Percentiles rank a stretch among this genome's conserved stretches.
phyloP scores from a whole-genome alignment of 2,888 invertebrate genomes.

The Antheraea yamamai region DNA sequence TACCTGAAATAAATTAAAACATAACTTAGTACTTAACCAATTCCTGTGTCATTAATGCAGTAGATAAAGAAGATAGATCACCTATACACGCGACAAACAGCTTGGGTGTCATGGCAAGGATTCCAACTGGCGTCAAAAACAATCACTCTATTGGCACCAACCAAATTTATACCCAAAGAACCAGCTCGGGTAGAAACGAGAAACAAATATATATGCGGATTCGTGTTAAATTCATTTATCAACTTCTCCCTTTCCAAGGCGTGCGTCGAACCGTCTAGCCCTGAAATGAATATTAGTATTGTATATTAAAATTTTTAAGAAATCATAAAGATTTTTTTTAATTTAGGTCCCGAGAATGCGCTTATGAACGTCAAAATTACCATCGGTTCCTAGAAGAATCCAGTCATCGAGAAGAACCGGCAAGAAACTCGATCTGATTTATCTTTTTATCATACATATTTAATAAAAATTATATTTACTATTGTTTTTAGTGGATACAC shows the following conservation, averaged over 20 bases:
- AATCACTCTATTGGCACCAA: slow-evolving; percentile 98
- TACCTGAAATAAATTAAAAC: slow-evolving; percentile 80
- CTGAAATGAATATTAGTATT: slow-evolving; percentile 59
- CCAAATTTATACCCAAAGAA: slow-evolving; percentile 97
- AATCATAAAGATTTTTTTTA: too few species aligned
- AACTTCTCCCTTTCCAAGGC: slow-evolving; percentile 97
- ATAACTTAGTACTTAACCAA: not conserved
- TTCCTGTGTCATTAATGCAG: not conserved
- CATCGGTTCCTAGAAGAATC: too few species aligned
- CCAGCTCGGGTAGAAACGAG: slow-evolving; percentile 98
- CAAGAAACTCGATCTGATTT: too few species aligned
- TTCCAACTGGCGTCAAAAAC: slow-evolving; percentile 99
- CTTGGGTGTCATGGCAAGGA: slow-evolving; percentile 98
- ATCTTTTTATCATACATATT: too few species aligned
- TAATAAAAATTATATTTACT: too few species aligned
- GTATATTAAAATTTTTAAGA: not conserved
- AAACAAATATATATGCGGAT: slow-evolving; percentile 93
- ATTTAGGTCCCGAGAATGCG: too few species aligned
- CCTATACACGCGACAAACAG: slow-evolving; percentile 97
- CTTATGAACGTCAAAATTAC: too few species aligned
- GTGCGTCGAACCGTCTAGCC: slow-evolving; percentile 97
- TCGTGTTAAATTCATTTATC: slow-evolving; percentile 97
- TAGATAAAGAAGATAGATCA: slow-evolving; percentile 24
- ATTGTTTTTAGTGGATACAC: too few species aligned
- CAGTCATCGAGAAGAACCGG: too few species aligned